A percentile compares a stretch with the other conserved stretches of the same genome.
phyloP scores from a whole-genome alignment of 2,113 vertebrate genomes.

The Struthidea cinerea region DNA sequence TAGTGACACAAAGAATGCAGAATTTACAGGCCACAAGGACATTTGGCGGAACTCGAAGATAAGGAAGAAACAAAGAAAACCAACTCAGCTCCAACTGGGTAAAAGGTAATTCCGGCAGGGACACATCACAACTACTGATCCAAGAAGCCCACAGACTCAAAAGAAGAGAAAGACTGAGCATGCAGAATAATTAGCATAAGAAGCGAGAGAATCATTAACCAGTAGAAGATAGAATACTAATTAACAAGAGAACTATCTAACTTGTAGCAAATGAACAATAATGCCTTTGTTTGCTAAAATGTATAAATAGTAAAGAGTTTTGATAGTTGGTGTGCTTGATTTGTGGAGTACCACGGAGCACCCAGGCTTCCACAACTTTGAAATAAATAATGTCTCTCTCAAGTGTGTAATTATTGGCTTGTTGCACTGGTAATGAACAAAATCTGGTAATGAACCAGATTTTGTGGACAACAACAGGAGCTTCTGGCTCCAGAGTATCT shows the following conservation, averaged over 20 bases:
- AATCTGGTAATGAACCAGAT: too few relatives aligned
- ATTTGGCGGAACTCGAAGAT: not conserved
- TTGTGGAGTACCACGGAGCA: not conserved
- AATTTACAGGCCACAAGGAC: not conserved
- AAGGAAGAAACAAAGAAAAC: not conserved
- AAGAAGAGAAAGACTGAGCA: not conserved
- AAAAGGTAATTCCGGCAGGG: not conserved
- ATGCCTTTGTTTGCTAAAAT: not conserved
- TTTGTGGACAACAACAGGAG: not conserved
- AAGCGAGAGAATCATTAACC: not conserved
- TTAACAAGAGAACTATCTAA: not conserved
- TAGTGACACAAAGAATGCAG: not conserved
- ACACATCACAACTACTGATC: not conserved
- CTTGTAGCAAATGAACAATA: not conserved
- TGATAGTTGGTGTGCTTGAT: not conserved
- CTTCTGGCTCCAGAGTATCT: not conserved
- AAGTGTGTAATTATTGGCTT: not conserved
- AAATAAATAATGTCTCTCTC: not conserved
- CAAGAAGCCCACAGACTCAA: not conserved
- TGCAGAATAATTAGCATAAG: not conserved
- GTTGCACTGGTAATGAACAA: not conserved
- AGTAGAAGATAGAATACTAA: not conserved
- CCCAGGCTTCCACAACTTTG: not conserved
- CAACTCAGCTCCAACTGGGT: not conserved
- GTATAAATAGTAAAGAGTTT: not conserved